Evolutionary conservation across 2,888 invertebrate genomes (phyloP).

Genomic region (Lasioglossum lativentre): DNA sequence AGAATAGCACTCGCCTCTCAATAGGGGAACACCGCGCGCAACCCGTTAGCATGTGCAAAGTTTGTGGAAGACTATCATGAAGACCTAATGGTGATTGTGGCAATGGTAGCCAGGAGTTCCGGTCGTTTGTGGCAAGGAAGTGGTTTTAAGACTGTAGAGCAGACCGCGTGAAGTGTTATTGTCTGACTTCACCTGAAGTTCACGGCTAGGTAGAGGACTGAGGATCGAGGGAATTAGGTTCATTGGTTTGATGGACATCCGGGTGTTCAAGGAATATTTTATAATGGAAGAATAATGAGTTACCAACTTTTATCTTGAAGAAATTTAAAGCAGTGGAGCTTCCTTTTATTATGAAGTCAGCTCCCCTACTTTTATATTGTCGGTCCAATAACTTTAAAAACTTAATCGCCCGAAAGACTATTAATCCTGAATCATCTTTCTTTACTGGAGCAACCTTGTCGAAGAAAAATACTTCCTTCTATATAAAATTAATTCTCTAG

Average conservation of each 20-base stretch:
- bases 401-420: background rate
- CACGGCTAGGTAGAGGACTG: background rate
- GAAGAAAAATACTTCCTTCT: background rate
- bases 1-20: background rate
- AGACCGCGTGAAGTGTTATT: constrained; percentile 11
- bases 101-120: constrained; percentile 1
- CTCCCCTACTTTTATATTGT: background rate
- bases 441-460: background rate
- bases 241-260: background rate
- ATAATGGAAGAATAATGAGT: background rate
- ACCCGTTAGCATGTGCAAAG: constrained; percentile 8
- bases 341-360: background rate
- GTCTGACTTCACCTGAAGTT: background rate
- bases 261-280: background rate
- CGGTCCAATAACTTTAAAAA: background rate
- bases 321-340: background rate
- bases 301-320: background rate
- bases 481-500: background rate
- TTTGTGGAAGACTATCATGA: background rate
- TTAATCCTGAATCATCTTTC: background rate
- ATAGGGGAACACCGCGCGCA: background rate
- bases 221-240: background rate
- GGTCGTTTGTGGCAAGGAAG: background rate
- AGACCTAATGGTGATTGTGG: constrained; percentile 9
- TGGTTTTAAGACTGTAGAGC: constrained; percentile 2